Base-by-base conservation (phyloP, 37 sponge, comb jelly and placozoan genomes). In the Aphrocallistes beatrix region DNA sequence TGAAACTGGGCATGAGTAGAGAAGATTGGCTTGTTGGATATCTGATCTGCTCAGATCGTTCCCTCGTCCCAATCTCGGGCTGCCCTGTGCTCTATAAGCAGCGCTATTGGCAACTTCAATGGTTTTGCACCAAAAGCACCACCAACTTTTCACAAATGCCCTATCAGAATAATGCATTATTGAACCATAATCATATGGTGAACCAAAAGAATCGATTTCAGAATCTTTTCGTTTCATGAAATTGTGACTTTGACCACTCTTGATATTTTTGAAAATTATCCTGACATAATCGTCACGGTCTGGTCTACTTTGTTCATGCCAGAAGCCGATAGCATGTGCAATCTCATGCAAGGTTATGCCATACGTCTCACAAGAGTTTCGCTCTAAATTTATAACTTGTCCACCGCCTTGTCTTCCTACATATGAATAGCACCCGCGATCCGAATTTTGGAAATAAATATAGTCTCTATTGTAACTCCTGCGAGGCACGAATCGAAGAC, bases 271-370 rank as follows among this genome's bases (percentile, higher is more conserved):
- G n/a, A 30, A 28, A 21, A 39, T 28, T 39, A 86, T 81, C 30
- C 25, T 81, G 1, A 86, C 82, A 86, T 86, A 81, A 17, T 37
- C 0, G 36, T 81, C 82, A 17, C 87, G 39, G 38, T 86, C 87
- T 1, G 87, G 82, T 32, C 87, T 45, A 25, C 47, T 38, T 38
- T 86, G 87, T 47, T 86, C 87, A n/a, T 86, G 87, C 82, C 82
- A 86, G 82, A 86, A 86, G 23, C 87, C 87, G n/a, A 81, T 37
- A 16, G 82, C 82, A 38, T 86, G 87, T 0, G 82, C 87, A 81
- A 86, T 86, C n/a, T 86, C 87, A 81, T 86, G 87, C 0, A 86
- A 8, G 37, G 6, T 47, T 3, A 36, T 85, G 34, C 51, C 85
- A 85, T 49, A 47, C 0, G 36, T 36, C 0, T 16, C 81, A 85